Base-by-base conservation (phyloP, 2,797 vertebrate genomes). In the Rhadinocentrus ornatus region DNA sequence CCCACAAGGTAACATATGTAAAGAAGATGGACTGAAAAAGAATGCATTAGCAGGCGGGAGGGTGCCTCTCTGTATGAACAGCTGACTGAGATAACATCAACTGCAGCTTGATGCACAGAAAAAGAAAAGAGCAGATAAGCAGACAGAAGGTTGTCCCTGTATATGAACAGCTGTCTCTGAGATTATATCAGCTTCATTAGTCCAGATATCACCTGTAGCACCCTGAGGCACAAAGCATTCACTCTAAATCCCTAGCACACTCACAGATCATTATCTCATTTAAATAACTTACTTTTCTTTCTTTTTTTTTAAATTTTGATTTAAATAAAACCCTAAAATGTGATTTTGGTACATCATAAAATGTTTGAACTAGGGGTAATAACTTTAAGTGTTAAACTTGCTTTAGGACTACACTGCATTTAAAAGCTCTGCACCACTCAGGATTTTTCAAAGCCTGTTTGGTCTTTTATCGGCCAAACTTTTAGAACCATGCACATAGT, bases 161-260 rank as follows among this genome's bases (percentile, higher is more conserved):
- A 44, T 72, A n/a, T 5, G 56, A 54, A 73, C 50, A 80, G 29
- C 81, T 81, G 56, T 66, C 50, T 27, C 53, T 53, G 35, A 82
- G 84, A 88, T 87, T 65, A 66, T 53, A 84, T 87, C 86, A 80
- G 20, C 48, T 80, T 82, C 80, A 83, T 79, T 75, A 87, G 70
- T 65, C 72, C 66, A 76, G 68, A 80, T 66, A 67, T 89, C 70
- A 82, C 69, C 73, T 80, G 74, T 62, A 62, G 54, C 0, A 60
- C 80, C 83, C 84, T 37, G 8, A 77, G 75, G 84, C 27, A 70
- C 54, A 73, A 41, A 58, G 37, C 66, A 69, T 52, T 66, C 46
- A 62, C 66, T 55, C 52, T 29, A 18, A 52, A 60, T 61, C 50
- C 37, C 57, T 41, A 63, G 46, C 61, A 39, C 66, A 71, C 54